Base-by-base conservation (phyloP, 2,113 vertebrate genomes). In the Pituophis catenifer region DNA sequence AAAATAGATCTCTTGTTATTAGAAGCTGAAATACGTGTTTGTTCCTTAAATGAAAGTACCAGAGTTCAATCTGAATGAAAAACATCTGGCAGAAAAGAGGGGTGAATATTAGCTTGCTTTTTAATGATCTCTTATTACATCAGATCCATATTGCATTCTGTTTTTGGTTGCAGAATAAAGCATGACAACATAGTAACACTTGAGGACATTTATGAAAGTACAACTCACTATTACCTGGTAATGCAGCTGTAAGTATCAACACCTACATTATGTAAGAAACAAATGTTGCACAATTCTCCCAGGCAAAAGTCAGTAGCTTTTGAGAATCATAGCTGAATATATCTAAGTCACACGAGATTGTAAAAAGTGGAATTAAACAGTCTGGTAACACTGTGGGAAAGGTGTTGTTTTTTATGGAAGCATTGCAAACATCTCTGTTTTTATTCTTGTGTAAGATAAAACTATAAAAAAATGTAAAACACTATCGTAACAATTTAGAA, bases 151-250 rank as follows among this genome's bases (percentile, higher is more conserved):
- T 96, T 90, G 57, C 21, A 3, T 0, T 11, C 70, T 96, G 13
- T 95, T 89, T 96, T 88, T 75, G 90, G 1, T 96, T 94, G 94
- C 97, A 99, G 99, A 96, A 99, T 99, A 97, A 99, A 99, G 94
- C 99, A 99, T 0, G 98, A 99, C 23, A 99, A 99, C 94, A 99
- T 99, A 0, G 98, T 99, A 93, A 98, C 98, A 24, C 96, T 99
- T 95, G 99, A 99, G 93, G 99, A 99, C 24, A 99, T 99, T 97
- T 99, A 99, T 0, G 99, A 99, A 96, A 99, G 98, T 38, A 94
- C 97, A 21, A 99, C 98, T 7, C 99, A 99, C 96, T 99, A 98
- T 97, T 99, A 99, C 97, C 98, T 99, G 94, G 98, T 99, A 89
- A 99, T 99, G 99, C 98, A 99, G 94, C 98, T 99, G 99, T 99